Percentiles rank a stretch among this genome's conserved stretches.
Conservation (phyloP, 2,113 vertebrate species). For the Buteo buteo region DNA sequence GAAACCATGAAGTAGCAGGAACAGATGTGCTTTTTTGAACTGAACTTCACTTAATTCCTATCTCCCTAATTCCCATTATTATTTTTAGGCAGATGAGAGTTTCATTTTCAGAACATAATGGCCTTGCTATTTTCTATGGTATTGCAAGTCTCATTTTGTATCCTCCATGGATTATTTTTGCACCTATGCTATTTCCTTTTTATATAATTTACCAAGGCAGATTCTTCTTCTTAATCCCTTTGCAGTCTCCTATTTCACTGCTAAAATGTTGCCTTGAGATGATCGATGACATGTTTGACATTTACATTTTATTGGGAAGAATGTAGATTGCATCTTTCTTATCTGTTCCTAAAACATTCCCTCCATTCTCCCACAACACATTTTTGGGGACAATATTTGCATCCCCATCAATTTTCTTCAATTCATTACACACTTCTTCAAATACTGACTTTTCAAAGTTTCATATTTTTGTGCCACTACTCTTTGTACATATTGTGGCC, state of each 20-base stretch:
- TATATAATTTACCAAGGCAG: background rate
- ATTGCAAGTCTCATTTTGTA: background rate
- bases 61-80: background rate
- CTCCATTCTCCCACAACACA: background rate
- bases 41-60: background rate
- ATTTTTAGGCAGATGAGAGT: background rate
- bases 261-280: slow-evolving; percentile 30
- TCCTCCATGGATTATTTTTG: background rate
- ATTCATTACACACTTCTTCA: slow-evolving; percentile 60
- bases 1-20: background rate
- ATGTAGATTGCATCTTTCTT: slow-evolving; percentile 40
- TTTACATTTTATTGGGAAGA: slow-evolving; percentile 50
- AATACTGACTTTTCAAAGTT: slow-evolving; percentile 56
- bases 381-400: slow-evolving; percentile 32
- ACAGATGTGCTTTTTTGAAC: background rate
- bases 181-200: background rate
- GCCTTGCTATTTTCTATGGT: background rate
- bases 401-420: slow-evolving; percentile 55
- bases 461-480: slow-evolving; percentile 57
- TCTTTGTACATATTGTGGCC: slow-evolving; percentile 27
- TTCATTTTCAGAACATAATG: background rate
- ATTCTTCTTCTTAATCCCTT: slow-evolving; percentile 50
- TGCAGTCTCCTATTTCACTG: slow-evolving; percentile 20
- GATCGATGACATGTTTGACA: slow-evolving; percentile 42
- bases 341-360: background rate